A percentile compares a stretch with the other conserved stretches of the same genome.
phyloP scores from a whole-genome alignment of 1,140 invertebrate genomes.

The Steinernema feltiae region DNA sequence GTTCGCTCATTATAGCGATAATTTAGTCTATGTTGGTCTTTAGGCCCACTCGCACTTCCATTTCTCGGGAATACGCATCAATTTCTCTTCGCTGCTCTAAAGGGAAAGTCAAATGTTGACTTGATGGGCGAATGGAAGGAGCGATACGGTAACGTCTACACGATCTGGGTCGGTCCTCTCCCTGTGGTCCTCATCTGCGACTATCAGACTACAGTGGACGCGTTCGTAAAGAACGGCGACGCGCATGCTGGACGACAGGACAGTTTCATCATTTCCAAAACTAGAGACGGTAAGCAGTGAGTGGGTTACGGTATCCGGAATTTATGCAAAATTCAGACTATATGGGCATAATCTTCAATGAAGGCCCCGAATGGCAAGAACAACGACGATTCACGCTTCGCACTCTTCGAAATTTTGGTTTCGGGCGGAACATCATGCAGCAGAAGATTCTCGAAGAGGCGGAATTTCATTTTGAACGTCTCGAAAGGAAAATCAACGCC shows the following conservation, averaged over 20 bases:
- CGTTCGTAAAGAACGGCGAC: constrained; percentile 21
- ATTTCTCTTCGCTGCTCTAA: background rate
- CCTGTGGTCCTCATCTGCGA: constrained; percentile 27
- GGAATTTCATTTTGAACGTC: background rate
- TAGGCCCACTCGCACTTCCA: constrained; percentile 12
- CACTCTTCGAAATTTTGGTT: constrained; percentile 69
- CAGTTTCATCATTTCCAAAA: background rate
- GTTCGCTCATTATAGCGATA: background rate
- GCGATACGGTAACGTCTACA: constrained; percentile 23
- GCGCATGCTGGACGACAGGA: constrained; percentile 4
- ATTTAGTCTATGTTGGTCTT: background rate
- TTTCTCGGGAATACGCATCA: constrained; percentile 1
- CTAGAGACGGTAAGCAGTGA: background rate
- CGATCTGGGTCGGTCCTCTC: constrained; percentile 27
- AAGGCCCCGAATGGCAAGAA: constrained; percentile 69
- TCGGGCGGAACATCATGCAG: constrained; percentile 65
- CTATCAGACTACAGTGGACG: constrained; percentile 20
- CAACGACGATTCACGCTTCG: constrained; percentile 73
- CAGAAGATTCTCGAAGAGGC: constrained; percentile 60
- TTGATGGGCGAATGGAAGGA: background rate
- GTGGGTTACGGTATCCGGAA: constrained; percentile 12
- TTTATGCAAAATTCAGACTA: constrained; percentile 23
- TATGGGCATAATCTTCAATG: constrained; percentile 53
- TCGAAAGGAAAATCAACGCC: constrained; percentile 10
- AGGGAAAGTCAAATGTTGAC: background rate